A percentile compares a stretch with the other conserved stretches of the same genome.
Evolutionary conservation across 2,113 vertebrate genomes (phyloP).

Genomic region (Thryonomys swinderianus): DNA sequence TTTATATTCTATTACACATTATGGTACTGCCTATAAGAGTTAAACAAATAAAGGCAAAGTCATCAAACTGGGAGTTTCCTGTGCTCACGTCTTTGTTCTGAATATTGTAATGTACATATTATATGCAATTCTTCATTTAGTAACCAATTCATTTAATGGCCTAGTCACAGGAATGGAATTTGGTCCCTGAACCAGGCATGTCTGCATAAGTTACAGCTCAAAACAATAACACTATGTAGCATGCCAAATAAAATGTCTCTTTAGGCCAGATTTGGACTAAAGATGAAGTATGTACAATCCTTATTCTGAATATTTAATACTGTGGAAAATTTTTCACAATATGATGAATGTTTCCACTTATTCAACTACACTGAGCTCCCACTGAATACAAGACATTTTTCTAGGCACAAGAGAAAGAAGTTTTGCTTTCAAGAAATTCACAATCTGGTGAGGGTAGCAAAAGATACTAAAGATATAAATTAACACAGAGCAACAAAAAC

Average conservation of each 20-base stretch:
- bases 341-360: neutral
- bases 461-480: neutral
- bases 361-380: neutral
- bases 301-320: neutral
- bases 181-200: neutral
- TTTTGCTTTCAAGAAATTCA: neutral
- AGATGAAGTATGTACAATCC: neutral
- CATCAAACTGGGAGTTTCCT: neutral
- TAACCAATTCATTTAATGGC: neutral
- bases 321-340: neutral
- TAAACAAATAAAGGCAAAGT: neutral
- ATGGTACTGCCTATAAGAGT: neutral
- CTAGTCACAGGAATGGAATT: neutral
- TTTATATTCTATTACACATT: neutral
- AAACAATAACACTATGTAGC: neutral
- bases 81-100: neutral
- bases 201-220: neutral
- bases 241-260: constrained; percentile 3
- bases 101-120: neutral
- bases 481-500: neutral
- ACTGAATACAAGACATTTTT: neutral
- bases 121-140: neutral
- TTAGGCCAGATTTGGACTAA: neutral
- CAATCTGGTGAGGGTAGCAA: neutral
- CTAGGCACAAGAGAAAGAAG: neutral